A percentile compares a stretch with the other conserved stretches of the same genome.
phyloP scores from a whole-genome alignment of 2,888 invertebrate species.

The Metellina segmentata region DNA sequence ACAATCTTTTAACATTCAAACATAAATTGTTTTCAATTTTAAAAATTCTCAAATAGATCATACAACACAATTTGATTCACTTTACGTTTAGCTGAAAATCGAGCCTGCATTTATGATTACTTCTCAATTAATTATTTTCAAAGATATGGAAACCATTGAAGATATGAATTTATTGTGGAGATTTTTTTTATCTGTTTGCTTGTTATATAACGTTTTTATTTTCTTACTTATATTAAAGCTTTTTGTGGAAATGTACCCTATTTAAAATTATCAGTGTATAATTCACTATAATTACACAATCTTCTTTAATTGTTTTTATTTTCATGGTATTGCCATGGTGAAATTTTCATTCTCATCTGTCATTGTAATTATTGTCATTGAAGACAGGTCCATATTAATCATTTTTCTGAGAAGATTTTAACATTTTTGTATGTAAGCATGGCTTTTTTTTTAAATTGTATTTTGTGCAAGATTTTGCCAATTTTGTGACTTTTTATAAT shows the following conservation, averaged over 20 bases:
- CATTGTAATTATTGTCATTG: conserved; percentile 48
- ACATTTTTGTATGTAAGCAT: conserved; percentile 9
- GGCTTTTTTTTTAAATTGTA: background rate
- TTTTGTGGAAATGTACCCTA: background rate
- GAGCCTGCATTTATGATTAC: too few species aligned
- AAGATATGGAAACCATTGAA: too few species aligned
- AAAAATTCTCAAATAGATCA: background rate
- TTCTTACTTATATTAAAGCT: background rate
- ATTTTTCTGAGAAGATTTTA: conserved; percentile 52
- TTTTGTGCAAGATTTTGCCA: background rate
- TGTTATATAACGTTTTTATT: too few species aligned
- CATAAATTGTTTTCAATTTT: background rate
- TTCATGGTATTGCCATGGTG: too few species aligned
- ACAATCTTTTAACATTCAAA: background rate
- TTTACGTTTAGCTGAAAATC: background rate
- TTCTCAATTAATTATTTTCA: too few species aligned
- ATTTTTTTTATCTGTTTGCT: too few species aligned
- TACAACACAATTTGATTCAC: background rate
- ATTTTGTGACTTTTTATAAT: background rate
- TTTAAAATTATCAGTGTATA: background rate
- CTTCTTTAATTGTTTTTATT: background rate
- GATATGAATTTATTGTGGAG: too few species aligned
- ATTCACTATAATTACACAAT: background rate
- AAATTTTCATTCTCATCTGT: conserved; percentile 24
- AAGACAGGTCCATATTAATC: conserved; percentile 18